These are phyloP conservation scores for Syrmaticus mikado DNA, from an alignment of 2,113 vertebrate genomes.

Conservation along the genomic window DNA sequence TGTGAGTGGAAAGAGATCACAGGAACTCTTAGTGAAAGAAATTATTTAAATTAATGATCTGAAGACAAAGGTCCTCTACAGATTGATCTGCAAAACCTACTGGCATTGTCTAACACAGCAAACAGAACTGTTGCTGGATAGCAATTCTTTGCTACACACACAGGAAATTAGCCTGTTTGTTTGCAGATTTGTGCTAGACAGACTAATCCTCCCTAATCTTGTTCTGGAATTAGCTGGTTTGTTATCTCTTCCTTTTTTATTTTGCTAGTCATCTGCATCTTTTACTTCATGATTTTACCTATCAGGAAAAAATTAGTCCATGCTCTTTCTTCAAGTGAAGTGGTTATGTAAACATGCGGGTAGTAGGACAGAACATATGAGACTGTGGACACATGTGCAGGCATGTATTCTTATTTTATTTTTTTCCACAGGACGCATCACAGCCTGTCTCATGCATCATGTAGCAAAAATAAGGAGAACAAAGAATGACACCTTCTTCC, in stretches of 20 bases:
- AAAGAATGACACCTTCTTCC: not conserved
- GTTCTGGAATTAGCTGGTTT: constrained; percentile 19
- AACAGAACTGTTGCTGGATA: accelerated
- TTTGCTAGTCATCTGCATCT: not conserved
- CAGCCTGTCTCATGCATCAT: not conserved
- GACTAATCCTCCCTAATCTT: constrained; percentile 44
- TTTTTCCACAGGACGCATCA: not conserved
- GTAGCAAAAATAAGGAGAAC: not conserved
- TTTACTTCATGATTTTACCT: not conserved
- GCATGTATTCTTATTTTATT: not conserved
- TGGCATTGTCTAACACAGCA: accelerated
- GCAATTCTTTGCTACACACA: accelerated
- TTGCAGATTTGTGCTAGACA: not conserved
- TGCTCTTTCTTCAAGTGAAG: not conserved
- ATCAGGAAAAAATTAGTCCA: not conserved
- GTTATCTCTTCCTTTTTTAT: constrained; percentile 27
- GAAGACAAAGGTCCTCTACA: not conserved
- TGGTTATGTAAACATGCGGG: accelerated
- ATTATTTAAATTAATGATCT: not conserved
- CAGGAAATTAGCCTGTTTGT: not conserved
- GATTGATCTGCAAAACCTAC: not conserved
- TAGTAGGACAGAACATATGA: not conserved
- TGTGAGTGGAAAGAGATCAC: not conserved
- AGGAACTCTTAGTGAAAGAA: not conserved
- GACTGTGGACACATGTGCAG: accelerated